Percentiles rank a stretch among this genome's conserved stretches.
These are phyloP conservation scores for Diaperis boleti DNA, from an alignment of 2,888 invertebrate genomes.

Conservation along the genomic window DNA sequence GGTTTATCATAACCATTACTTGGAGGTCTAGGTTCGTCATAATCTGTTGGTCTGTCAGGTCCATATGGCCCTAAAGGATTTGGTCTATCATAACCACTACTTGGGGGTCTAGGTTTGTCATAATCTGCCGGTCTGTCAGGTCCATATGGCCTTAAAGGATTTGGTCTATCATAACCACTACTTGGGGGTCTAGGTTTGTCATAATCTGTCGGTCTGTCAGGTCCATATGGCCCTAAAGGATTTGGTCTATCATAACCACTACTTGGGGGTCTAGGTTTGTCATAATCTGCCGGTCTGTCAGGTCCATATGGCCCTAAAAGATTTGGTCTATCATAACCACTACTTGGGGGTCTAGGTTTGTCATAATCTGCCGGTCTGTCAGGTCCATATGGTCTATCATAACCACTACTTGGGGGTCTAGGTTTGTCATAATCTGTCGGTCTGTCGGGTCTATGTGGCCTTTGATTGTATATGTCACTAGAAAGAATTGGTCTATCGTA, in stretches of 20 bases:
- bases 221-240: too few relatives aligned
- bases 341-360: not conserved
- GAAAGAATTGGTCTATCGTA: slow-evolving; percentile 6
- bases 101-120: too few relatives aligned
- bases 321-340: not conserved
- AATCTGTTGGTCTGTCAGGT: not conserved
- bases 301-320: too few relatives aligned
- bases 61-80: too few relatives aligned
- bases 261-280: not conserved
- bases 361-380: not conserved
- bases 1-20: not conserved
- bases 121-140: too few relatives aligned
- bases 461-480: not conserved
- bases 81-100: slow-evolving; percentile 23
- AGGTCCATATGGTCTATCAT: not conserved
- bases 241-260: slow-evolving; percentile 2
- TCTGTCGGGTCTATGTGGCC: not conserved
- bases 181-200: not conserved
- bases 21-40: slow-evolving; percentile 5
- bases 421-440: slow-evolving; percentile 11
- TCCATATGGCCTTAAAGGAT: too few relatives aligned
- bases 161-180: slow-evolving; percentile 8
- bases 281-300: not conserved
- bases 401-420: not conserved
- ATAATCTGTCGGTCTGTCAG: not conserved